Evolutionary conservation across 1,140 invertebrate species (phyloP).

Genomic region (Apis dorsata): DNA sequence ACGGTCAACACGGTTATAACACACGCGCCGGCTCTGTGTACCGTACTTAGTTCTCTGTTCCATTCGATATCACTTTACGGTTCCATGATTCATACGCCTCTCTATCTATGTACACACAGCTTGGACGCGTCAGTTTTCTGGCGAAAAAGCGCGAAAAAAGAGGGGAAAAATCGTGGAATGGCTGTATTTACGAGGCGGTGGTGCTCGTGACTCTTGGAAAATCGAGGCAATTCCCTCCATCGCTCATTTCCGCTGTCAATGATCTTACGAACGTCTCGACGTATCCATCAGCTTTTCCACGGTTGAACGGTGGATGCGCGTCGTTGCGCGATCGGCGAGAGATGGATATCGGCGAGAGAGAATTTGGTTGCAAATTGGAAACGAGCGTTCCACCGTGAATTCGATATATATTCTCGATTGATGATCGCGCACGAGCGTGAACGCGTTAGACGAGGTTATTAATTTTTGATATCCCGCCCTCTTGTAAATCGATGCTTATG

Average conservation of each 20-base stretch:
- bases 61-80: conserved; percentile 72
- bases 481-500: too few species aligned
- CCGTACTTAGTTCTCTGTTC: conserved; percentile 57
- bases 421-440: too few species aligned
- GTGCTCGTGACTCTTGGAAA: conserved; percentile 62
- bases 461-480: too few species aligned
- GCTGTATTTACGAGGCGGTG: conserved; percentile 58
- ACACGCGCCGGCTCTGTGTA: conserved; percentile 46
- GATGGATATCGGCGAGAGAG: neutral
- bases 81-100: conserved; percentile 68
- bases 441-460: too few species aligned
- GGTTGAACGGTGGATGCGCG: conserved; percentile 45
- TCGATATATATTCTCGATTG: too few species aligned
- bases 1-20: conserved; percentile 41
- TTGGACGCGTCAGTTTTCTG: conserved; percentile 36
- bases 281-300: conserved; percentile 41
- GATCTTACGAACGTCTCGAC: conserved; percentile 36
- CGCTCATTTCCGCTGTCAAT: conserved; percentile 41
- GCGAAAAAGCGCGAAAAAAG: conserved; percentile 18
- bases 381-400: too few species aligned
- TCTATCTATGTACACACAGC: conserved; percentile 3
- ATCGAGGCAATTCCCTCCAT: conserved; percentile 59
- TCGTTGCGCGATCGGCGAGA: neutral
- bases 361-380: neutral
- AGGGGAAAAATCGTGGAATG: conserved; percentile 14